Conservation (phyloP, 2,888 invertebrate species). For the Falcaria lacertinaria region DNA sequence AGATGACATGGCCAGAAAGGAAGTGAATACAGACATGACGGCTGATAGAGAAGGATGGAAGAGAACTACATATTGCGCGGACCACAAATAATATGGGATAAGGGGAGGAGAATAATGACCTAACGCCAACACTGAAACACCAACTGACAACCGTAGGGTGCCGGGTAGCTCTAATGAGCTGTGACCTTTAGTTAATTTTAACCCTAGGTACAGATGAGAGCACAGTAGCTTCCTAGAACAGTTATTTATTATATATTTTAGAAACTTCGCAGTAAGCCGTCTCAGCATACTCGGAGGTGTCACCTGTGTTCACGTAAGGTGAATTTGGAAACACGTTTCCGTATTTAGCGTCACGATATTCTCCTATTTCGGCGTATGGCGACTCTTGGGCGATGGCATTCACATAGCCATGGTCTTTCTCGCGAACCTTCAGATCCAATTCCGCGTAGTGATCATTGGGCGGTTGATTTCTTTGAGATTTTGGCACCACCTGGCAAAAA, state of each 20-base stretch:
- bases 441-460: background rate
- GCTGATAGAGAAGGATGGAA: no score
- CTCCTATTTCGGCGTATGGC: background rate
- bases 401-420: background rate
- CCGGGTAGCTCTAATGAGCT: no score
- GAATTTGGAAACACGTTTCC: background rate
- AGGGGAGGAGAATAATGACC: no score
- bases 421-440: background rate
- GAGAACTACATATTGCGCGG: no score
- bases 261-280: background rate
- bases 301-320: background rate
- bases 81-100: no score
- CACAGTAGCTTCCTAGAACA: background rate
- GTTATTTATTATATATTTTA: background rate
- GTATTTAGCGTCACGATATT: background rate
- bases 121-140: no score
- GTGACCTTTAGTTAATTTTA: no score
- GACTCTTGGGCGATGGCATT: background rate
- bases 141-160: no score
- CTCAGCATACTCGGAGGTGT: background rate
- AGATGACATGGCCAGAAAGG: no score
- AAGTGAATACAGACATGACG: no score
- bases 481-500: background rate
- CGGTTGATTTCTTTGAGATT: background rate
- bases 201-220: background rate